Conservation (phyloP, 2,113 vertebrate species). For the Forbesichthys papilliferus region DNA sequence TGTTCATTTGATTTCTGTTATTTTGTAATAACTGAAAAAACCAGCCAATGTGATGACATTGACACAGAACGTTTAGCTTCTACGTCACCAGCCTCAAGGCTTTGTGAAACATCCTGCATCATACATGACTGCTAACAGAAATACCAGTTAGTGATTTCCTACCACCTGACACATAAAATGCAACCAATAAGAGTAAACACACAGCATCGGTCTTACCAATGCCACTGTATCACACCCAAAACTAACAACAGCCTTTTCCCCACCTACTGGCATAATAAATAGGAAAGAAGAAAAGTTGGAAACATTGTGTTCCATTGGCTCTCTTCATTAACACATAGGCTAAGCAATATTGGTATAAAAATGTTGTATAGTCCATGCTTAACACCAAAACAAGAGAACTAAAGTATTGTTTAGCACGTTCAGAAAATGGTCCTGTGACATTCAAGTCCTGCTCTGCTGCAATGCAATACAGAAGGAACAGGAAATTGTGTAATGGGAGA, state of each 20-base stretch:
- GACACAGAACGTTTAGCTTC: background rate
- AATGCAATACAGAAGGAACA: conserved; percentile 24
- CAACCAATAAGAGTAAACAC: background rate
- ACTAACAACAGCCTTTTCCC: background rate
- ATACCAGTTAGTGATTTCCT: conserved; percentile 9
- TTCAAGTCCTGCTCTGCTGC: conserved; percentile 10
- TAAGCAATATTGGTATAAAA: conserved; percentile 18
- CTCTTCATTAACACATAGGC: conserved; percentile 36
- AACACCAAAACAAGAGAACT: no score
- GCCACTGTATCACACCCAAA: background rate
- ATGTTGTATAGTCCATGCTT: background rate
- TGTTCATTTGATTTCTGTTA: background rate
- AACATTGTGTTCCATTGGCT: background rate
- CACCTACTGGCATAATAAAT: background rate
- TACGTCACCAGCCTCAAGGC: background rate
- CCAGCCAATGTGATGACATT: background rate
- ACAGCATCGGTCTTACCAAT: background rate
- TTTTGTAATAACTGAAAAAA: background rate
- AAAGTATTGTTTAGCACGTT: conserved; percentile 25
- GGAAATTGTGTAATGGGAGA: conserved; percentile 50
- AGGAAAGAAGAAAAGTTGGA: background rate
- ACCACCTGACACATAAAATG: background rate
- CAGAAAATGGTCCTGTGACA: conserved; percentile 45
- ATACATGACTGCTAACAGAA: background rate
- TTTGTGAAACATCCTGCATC: background rate